Conservation (phyloP, 2,888 invertebrate genomes). For the Alsophila aescularia region DNA sequence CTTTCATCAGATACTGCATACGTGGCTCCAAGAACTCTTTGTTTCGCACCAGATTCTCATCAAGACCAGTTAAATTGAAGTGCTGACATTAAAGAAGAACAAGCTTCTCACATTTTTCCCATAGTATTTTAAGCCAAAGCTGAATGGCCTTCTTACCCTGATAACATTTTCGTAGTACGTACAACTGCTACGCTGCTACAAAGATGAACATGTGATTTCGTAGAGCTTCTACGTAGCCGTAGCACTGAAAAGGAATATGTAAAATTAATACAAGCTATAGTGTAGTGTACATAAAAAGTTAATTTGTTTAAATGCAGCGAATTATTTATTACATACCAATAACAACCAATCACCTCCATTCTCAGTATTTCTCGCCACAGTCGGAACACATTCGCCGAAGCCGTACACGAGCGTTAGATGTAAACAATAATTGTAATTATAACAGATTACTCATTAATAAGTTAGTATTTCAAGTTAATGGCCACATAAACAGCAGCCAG, state of each 20-base stretch:
- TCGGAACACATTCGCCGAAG: slow-evolving; percentile 13
- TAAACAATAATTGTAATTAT: slow-evolving; percentile 69
- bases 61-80: slow-evolving; percentile 18
- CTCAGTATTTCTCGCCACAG: neutral
- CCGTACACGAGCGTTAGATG: slow-evolving; percentile 48
- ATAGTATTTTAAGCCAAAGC: too few species aligned
- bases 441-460: slow-evolving; percentile 80
- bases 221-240: too few species aligned
- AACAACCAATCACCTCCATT: neutral
- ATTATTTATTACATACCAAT: neutral
- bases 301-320: too few species aligned
- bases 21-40: slow-evolving; percentile 53
- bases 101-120: too few species aligned
- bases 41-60: slow-evolving; percentile 39
- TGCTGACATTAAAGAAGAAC: too few species aligned
- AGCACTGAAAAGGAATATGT: too few species aligned
- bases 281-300: too few species aligned
- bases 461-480: slow-evolving; percentile 79
- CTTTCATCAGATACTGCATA: slow-evolving; percentile 59
- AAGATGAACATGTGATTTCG: too few species aligned
- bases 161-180: neutral
- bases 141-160: too few species aligned
- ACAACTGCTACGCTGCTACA: too few species aligned
- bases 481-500: slow-evolving; percentile 79
- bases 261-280: too few species aligned